A percentile compares a stretch with the other conserved stretches of the same genome.
These are phyloP conservation scores for Nudaria mundana DNA, from an alignment of 2,888 invertebrate species.

Conservation along the genomic window DNA sequence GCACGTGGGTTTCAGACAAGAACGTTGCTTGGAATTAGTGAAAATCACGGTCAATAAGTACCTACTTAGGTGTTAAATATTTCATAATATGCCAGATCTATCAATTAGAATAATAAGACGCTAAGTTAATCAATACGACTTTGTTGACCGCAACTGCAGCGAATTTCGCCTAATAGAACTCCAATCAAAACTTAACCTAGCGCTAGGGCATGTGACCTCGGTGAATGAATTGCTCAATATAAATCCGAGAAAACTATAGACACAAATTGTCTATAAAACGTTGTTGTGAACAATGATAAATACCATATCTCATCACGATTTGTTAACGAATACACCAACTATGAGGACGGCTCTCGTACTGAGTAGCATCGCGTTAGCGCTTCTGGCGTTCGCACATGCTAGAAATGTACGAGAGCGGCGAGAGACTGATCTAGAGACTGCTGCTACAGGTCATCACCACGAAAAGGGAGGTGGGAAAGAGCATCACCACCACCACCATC, in stretches of 20 bases:
- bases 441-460: constrained; percentile 66
- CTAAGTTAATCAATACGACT: constrained; percentile 2
- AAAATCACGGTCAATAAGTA: no score
- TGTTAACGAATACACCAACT: constrained; percentile 41
- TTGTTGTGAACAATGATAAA: constrained; percentile 44
- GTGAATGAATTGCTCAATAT: constrained; percentile 58
- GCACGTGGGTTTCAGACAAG: no score
- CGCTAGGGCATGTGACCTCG: constrained; percentile 54
- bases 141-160: constrained; percentile 6
- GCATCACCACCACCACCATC: constrained; percentile 83
- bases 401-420: constrained; percentile 65
- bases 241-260: constrained; percentile 55
- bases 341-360: constrained; percentile 61
- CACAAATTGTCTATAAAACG: constrained; percentile 72
- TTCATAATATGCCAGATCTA: no score
- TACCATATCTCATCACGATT: constrained; percentile 52
- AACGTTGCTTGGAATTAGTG: no score
- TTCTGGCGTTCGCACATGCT: constrained; percentile 68
- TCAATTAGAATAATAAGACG: no score
- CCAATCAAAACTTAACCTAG: constrained; percentile 19
- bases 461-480: constrained; percentile 83
- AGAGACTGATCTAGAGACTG: constrained; percentile 75
- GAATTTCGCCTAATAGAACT: constrained; percentile 11
- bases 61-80: no score
- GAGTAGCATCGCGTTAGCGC: constrained; percentile 51